phyloP scores from a whole-genome alignment of 2,888 invertebrate species.

The Rutpela maculata region DNA sequence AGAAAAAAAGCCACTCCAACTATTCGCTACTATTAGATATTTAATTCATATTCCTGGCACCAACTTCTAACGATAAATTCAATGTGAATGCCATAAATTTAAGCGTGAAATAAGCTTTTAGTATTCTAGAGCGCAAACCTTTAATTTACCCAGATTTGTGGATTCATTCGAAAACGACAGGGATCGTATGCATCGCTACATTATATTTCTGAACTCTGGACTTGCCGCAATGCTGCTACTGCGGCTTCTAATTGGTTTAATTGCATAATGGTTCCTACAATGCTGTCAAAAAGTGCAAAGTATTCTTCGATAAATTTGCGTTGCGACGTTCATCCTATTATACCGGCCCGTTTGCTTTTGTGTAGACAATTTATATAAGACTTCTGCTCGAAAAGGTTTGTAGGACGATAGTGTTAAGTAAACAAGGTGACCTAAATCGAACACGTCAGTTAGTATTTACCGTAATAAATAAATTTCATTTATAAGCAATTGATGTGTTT shows the following conservation, averaged over 20 bases:
- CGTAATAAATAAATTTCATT: too few relatives aligned
- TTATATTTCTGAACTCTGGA: neutral
- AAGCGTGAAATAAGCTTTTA: neutral
- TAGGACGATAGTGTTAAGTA: neutral
- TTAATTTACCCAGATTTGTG: slow-evolving; percentile 11
- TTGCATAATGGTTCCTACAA: slow-evolving; percentile 5
- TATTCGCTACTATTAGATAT: neutral
- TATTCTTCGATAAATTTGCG: neutral
- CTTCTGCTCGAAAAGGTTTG: neutral
- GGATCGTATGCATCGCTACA: slow-evolving; percentile 4
- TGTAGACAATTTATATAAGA: neutral
- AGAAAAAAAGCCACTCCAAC: neutral
- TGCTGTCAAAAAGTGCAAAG: slow-evolving; percentile 19
- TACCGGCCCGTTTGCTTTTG: neutral
- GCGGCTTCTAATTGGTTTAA: slow-evolving; percentile 26
- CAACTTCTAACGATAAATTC: neutral
- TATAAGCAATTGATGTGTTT: too few relatives aligned
- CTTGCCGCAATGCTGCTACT: slow-evolving; percentile 18
- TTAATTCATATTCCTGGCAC: slow-evolving; percentile 1
- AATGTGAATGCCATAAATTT: slow-evolving; percentile 1
- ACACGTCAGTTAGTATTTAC: too few relatives aligned
- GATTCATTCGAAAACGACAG: neutral
- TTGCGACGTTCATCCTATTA: neutral
- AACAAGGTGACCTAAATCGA: too few relatives aligned
- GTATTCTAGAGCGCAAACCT: neutral